Evolutionary conservation across 64 coral and sea anemone species (phyloP), one percentile per base, ranked within the genome.

Genomic region (Montipora sp.): DNA sequence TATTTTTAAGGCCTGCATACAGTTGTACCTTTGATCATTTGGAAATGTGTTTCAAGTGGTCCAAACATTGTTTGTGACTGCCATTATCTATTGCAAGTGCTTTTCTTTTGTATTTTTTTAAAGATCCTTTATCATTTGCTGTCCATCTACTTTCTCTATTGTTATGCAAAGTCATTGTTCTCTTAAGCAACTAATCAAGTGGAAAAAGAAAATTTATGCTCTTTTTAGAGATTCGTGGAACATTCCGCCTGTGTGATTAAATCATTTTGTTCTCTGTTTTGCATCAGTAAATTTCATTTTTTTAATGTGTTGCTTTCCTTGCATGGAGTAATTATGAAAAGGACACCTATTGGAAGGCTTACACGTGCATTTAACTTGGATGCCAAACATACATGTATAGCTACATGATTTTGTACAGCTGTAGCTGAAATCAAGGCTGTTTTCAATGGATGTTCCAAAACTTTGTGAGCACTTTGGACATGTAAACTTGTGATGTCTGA

Each of bases 151-250:
- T 63, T 72, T 50, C 9, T 71, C 48, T 71, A 85, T 85, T 85
- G 82, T 85, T 72, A 85, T 85, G 82, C 82, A 73, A 85, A 85
- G 20, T 72, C 19, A 47, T 7, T 46, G 8, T 85, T 71, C 63
- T 13, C 55, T 85, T 85, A 8, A 51, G 11, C 1, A 50, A 48
- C 18, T 45, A 71, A 23, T 85, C 63, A 85, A 50, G 60, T 45
- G 23, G 43, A 72, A 85, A 63, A 63, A 85, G 43, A 71, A 51
- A 36, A 36, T 36, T 36, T 36, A 20, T 50, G 18, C 65, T 7
- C 60, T 72, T 4, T 19, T 22, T 71, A 70, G 47, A 5, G 2
- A 71, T 46, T 71, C 44, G 49, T 71, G 20, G 11, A 3, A 46
- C 80, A 46, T 58, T 80, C 44, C 18, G 47, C 19, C n/a, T 85